These are phyloP conservation scores for Crepidodera aurea DNA, from an alignment of 2,888 invertebrate species.

Conservation along the genomic window DNA sequence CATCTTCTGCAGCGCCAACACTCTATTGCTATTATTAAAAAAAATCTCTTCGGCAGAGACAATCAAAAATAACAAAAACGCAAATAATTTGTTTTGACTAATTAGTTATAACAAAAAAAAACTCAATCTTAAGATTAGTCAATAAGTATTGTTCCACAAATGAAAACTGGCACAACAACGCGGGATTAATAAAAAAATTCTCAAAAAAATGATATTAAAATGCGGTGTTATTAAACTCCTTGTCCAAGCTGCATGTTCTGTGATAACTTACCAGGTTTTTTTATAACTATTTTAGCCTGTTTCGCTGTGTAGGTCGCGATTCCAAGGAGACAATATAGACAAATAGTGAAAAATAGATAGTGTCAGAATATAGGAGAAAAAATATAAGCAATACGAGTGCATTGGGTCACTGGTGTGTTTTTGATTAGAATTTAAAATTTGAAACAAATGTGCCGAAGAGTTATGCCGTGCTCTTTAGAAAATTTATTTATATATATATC, in stretches of 20 bases:
- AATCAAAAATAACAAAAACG: slow-evolving; percentile 8
- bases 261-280: slow-evolving; percentile 64
- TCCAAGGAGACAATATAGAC: slow-evolving; percentile 64
- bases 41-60: background rate
- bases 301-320: slow-evolving; percentile 64
- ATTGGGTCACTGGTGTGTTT: slow-evolving; percentile 56
- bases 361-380: slow-evolving; percentile 63
- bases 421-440: slow-evolving; percentile 39
- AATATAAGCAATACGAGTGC: slow-evolving; percentile 61
- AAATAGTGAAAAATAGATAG: slow-evolving; percentile 64
- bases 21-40: too few relatives aligned
- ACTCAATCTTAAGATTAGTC: slow-evolving; percentile 39
- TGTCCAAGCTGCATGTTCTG: slow-evolving; percentile 62
- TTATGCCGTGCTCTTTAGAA: slow-evolving; percentile 58
- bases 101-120: slow-evolving; percentile 31
- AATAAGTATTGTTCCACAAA: slow-evolving; percentile 52
- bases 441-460: slow-evolving; percentile 54
- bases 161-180: slow-evolving; percentile 45
- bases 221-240: slow-evolving; percentile 52
- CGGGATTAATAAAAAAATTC: slow-evolving; percentile 37
- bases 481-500: slow-evolving; percentile 36
- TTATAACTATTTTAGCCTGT: slow-evolving; percentile 63
- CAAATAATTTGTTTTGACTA: background rate
- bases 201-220: slow-evolving; percentile 36
- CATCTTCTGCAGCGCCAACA: too few relatives aligned